Evolutionary conservation across 1,140 invertebrate species (phyloP), one percentile per base, ranked within the genome.

Genomic region (Monochamus saltuarius): DNA sequence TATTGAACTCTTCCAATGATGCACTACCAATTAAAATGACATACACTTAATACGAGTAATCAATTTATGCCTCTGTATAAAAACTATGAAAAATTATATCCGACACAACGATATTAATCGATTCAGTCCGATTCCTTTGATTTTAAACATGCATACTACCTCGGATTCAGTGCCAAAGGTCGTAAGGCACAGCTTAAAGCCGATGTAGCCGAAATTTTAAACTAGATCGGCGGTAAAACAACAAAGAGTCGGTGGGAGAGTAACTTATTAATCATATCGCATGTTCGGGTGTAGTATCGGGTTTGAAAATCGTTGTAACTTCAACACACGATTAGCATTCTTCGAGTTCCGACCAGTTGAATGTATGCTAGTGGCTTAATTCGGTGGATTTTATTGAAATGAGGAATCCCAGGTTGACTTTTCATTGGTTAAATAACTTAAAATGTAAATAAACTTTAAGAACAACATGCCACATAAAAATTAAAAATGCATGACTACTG

Each of bases 241-340:
- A 66, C 64, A 66, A 66, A 66, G 59, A 56, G 52, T 11, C 16
- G 56, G 59, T 56, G 47, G 40, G 47, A 51, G 42, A 59, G 45
- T 47, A 53, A 35, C 61, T 60, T 61, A 66, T 66, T 66, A 66
- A 66, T 66, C 64, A 66, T 66, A 66, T 66, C 53, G 64, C 64
- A 66, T 66, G 64, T 55, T 66, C 55, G 42, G 45, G 54, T 56
- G 40, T 55, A 52, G 64, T 62, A 66, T 63, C 56, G 22, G 22
- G 19, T 50, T n/a, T 56, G 29, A 43, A 56, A 56, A 47, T 53
- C 11, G 51, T 53, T 53, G 35, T 53, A 19, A 53, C 40, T 53
- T 58, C 35, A 47, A 39, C 42, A 58, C 62, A 55, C 55, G 59
- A 66, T 66, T 66, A 66, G 64, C 64, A 62, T 66, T 63, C 42